Base-by-base conservation (phyloP, 2,888 invertebrate genomes). In the Campopleginae sp. region DNA sequence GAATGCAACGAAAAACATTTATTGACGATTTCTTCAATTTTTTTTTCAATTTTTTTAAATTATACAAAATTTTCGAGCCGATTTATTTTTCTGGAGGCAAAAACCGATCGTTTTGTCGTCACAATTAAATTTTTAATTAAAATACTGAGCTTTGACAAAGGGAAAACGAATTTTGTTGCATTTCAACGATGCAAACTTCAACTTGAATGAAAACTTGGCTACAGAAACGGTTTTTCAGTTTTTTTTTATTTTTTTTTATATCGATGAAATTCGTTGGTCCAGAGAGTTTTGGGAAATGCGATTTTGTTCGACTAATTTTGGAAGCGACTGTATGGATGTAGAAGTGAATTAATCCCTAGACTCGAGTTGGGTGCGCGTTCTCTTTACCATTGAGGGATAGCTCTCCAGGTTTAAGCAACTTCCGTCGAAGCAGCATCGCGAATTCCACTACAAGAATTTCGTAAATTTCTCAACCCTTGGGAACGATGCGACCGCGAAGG, bases 401-500 rank as follows among this genome's bases (percentile, higher is more conserved):
- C 68, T 23, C 66, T 58, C 61, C 14, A 58, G 78, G 19, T 58
- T 70, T 44, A 61, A 78, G 44, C 68, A 78, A 78, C 78, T 78
- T 70, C 44, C 70, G 19, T 61, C 58, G 58, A 68, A 78, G 27
- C 68, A 66, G 54, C 66, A 76, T 66, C 71, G 54, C 66, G 65
- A 42, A 80, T 80, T 66, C 80, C 79, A 74, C 68, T 71, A 77
- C 82, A 77, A 78, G 77, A 82, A 82, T 82, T 78, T 66, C 77
- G 46, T 23, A 78, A 78, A 78, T 82, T 78, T 66, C 72, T 38
- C 66, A 12, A 77, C 46, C 54, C 27, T 58, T 14, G 5, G 27
- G 5, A n/a, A 27, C 23, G 5, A 8, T 72, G 23, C 54, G 19
- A 75, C 74, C 23, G 23, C 44, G 58, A 17, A 23, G 33, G 42